These are phyloP conservation scores for Nomada lathburiana DNA, from an alignment of 2,888 invertebrate genomes.

Conservation along the genomic window DNA sequence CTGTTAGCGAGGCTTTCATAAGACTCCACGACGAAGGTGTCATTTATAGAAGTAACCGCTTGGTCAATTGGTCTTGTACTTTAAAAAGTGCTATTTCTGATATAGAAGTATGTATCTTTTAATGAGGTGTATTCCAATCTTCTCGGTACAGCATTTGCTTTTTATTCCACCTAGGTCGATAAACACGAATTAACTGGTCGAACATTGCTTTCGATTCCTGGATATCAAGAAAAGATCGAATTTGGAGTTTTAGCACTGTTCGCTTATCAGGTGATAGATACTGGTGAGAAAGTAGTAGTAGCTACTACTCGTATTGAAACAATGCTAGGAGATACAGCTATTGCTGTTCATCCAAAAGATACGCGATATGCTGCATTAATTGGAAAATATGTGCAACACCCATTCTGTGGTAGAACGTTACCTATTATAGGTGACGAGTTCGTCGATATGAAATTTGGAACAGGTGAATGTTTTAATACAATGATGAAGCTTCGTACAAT, in stretches of 20 bases:
- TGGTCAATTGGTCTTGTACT: slow-evolving; percentile 99
- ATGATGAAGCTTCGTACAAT: neutral
- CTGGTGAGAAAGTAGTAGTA: slow-evolving; percentile 93
- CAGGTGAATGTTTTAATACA: slow-evolving; percentile 87
- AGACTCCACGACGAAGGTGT: slow-evolving; percentile 93
- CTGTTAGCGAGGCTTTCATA: slow-evolving; percentile 98
- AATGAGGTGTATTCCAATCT: neutral
- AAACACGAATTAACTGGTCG: slow-evolving; percentile 95
- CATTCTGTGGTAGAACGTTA: slow-evolving; percentile 92
- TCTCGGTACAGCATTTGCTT: slow-evolving; percentile 19
- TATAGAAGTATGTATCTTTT: slow-evolving; percentile 90
- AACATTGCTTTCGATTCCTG: slow-evolving; percentile 95
- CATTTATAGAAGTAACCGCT: slow-evolving; percentile 96
- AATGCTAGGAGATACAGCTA: slow-evolving; percentile 98
- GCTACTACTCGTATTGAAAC: slow-evolving; percentile 99
- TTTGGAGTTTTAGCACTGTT: slow-evolving; percentile 97
- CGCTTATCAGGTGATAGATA: slow-evolving; percentile 93
- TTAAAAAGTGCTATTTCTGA: slow-evolving; percentile 99
- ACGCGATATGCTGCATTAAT: slow-evolving; percentile 92
- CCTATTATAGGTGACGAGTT: slow-evolving; percentile 97
- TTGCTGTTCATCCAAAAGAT: slow-evolving; percentile 99
- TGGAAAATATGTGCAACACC: slow-evolving; percentile 94
- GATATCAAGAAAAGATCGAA: slow-evolving; percentile 94
- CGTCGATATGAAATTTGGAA: slow-evolving; percentile 98
- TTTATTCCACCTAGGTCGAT: slow-evolving; percentile 88